Base-by-base conservation (phyloP, 2,113 vertebrate genomes). In the Platichthys flesus region DNA sequence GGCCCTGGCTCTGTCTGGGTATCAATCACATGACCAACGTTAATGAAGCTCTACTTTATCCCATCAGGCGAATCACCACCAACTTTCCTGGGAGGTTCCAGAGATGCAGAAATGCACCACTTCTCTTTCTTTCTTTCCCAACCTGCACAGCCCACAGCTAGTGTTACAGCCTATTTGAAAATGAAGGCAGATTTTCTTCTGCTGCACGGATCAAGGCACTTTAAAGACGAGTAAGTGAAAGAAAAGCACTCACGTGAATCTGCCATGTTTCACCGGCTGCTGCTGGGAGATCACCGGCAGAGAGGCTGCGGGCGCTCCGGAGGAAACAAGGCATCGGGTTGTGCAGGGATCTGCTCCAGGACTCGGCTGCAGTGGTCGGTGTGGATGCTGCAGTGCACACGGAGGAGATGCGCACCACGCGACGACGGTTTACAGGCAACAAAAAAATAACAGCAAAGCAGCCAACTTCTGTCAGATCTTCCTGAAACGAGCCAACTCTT, bases 301-400 rank as follows among this genome's bases (percentile, higher is more conserved):
- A 26, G 64, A 31, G 64, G 21, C 9, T 47, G n/a, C 40, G 18
- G 56, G 60, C 78, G 7, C 35, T 66, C 23, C 67, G 26, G 7
- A 20, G 9, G 4, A n/a, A 16, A 23, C 2, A 9, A 56, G 20
- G 18, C 45, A 37, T 21, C 16, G 70, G 16, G 47, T 40, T 24
- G 45, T 63, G 63, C 70, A 68, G 66, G 58, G 59, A 45, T 31
- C 73, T 21, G 49, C 60, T 52, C 31, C 20, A 60, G 52, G 52
- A 49, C 56, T 61, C 24, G 65, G 80, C 88, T 88, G 88, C 91
- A 75, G 89, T 59, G 61, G n/a, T 59, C 61, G 9, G 51, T 8
- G 20, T 62, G 79, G 45, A 67, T 86, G 81, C 88, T 82, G 91
- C 91, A 89, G 87, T 64, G 63, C 85, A 47, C 65, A 9, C 64